A percentile compares a stretch with the other conserved stretches of the same genome.
Conservation (phyloP, 2,888 invertebrate genomes). For the Lasius platythorax region DNA sequence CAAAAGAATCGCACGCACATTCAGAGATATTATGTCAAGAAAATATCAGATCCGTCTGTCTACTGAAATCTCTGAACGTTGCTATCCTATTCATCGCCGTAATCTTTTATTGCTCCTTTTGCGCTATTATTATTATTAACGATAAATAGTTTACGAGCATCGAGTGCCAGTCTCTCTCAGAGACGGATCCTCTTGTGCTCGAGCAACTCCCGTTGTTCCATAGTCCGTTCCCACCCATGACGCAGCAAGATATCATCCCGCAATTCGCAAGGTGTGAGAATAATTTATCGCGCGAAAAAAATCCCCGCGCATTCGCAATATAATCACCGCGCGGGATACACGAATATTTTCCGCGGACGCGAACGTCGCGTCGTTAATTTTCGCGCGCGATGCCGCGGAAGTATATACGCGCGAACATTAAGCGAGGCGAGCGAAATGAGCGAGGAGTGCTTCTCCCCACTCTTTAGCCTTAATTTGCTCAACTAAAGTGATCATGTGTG, state of each 20-base stretch:
- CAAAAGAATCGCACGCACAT: slow-evolving; percentile 18
- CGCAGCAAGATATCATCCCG: slow-evolving; percentile 21
- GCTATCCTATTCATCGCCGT: slow-evolving; percentile 5
- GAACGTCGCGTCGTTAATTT: slow-evolving; percentile 25
- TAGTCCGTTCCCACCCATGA: slow-evolving; percentile 31
- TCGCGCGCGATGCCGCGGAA: not conserved
- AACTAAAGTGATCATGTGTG: not conserved
- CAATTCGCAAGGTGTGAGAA: slow-evolving; percentile 25
- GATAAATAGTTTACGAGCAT: slow-evolving; percentile 35
- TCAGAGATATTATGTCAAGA: slow-evolving; percentile 20
- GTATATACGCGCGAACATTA: not conserved
- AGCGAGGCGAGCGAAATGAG: not conserved
- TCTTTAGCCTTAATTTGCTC: slow-evolving; percentile 26
- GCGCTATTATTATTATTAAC: slow-evolving; percentile 32
- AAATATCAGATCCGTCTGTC: slow-evolving; percentile 4
- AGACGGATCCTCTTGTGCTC: slow-evolving; percentile 11
- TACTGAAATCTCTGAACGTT: not conserved
- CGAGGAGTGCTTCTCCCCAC: not conserved
- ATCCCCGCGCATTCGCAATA: not conserved
- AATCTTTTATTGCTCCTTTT: slow-evolving; percentile 16
- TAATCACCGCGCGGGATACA: slow-evolving; percentile 3
- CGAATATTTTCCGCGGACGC: slow-evolving; percentile 9
- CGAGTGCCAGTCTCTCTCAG: slow-evolving; percentile 1
- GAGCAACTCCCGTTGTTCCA: slow-evolving; percentile 5
- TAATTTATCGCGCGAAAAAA: slow-evolving; percentile 27